Base-by-base conservation (phyloP, 2,888 invertebrate species). In the Eupithecia dodoneata region DNA sequence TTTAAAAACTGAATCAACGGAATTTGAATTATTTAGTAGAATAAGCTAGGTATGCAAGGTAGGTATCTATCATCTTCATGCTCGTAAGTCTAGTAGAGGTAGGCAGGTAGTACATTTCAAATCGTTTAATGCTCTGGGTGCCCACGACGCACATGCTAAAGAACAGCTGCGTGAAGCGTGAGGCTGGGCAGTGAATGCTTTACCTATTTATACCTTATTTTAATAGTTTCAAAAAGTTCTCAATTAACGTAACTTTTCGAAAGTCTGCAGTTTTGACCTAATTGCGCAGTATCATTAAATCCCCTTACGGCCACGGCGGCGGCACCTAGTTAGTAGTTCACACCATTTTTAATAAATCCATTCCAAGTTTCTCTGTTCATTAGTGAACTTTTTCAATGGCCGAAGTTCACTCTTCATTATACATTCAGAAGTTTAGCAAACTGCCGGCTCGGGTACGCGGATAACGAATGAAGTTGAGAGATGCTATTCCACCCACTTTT, bases 381-480 rank as follows among this genome's bases (percentile, higher is more conserved):
- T 90, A 88, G 81, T 82, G 79, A 83, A 86, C 83, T 87, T 87
- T 83, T 86, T 79, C 83, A 82, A 84, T 79, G 76, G 81, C 73
- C 75, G 80, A 88, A 86, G 87, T 90, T 87, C 85, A 85, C 81
- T 79, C 81, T 80, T 91, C 89, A 90, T 92, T 90, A 91, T 87
- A 87, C 84, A 89, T 89, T 88, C 87, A 86, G 85, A 88, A 59
- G 15, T 63, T 49, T 49, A 63, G 30, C 18, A 87, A 89, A 90
- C 85, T 92, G 82, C 87, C 15, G 82, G 84, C 86, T 79, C 42
- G 82, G 84, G 86, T 79, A 74, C 80, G 81, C 69, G 72, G 75
- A 88, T 92, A 92, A 92, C 89, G 91, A 92, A 89, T 87, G 83
- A 91, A 92, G 86, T 91, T 49, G 47, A n/a, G n/a, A 70, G 70